Conservation (phyloP, 2,888 invertebrate species). For the Himalopsyche japonica region DNA sequence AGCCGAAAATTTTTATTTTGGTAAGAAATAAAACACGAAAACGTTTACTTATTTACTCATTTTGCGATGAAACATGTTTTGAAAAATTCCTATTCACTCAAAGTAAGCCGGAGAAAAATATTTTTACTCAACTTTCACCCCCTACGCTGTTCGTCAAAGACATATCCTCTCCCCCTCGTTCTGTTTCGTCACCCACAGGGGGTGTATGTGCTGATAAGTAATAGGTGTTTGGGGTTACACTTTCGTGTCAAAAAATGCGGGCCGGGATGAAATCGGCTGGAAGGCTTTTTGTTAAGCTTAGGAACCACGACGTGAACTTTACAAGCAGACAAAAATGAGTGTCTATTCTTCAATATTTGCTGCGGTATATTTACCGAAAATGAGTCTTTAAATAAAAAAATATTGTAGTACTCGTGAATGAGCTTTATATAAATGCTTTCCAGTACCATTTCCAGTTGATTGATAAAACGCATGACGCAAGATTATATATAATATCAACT, state of each 20-base stretch:
- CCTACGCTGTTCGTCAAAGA: background rate
- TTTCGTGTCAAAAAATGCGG: slow-evolving; percentile 27
- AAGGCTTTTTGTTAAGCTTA: slow-evolving; percentile 6
- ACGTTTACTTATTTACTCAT: background rate
- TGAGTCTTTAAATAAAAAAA: no score
- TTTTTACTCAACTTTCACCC: background rate
- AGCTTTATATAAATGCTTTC: no score
- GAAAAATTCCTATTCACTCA: background rate
- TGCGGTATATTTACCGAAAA: no score
- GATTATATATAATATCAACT: no score
- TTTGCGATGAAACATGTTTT: background rate
- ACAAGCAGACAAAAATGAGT: background rate
- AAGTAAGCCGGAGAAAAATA: background rate
- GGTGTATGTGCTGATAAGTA: slow-evolving; percentile 13
- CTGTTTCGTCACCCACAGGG: background rate
- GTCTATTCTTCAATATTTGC: background rate
- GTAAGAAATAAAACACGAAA: background rate
- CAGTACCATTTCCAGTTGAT: no score
- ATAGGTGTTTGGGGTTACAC: slow-evolving; percentile 24
- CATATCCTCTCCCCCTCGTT: background rate
- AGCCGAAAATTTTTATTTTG: background rate
- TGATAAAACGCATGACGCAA: no score
- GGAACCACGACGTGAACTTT: background rate
- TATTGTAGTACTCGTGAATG: no score
- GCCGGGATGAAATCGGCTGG: background rate